Base-by-base conservation (phyloP, 2,113 vertebrate genomes). In the Cyprinus carpio region DNA sequence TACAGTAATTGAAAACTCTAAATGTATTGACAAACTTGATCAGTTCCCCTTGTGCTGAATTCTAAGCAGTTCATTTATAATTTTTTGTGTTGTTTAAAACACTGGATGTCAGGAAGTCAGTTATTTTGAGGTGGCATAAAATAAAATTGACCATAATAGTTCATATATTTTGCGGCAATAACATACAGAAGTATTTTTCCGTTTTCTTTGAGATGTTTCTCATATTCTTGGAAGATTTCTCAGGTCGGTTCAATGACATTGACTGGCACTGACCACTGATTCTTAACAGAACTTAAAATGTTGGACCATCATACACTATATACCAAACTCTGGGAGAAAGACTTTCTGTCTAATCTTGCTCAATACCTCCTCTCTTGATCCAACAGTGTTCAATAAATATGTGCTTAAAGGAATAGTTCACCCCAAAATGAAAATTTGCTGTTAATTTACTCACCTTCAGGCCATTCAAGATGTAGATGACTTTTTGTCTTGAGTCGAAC, bases 1-100 rank as follows among this genome's bases (percentile, higher is more conserved):
- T 74, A n/a, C n/a, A n/a, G n/a, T n/a, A 43, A 46, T 46, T 6
- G 23, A 40, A n/a, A 9, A 18, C 23, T 72, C 4, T n/a, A 23
- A 71, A 74, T 46, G 71, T 74, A 25, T 15, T 74, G 71, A 74
- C 20, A 46, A 46, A 74, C n/a, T 46, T 46, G 40, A 46, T 46
- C 23, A 46, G 69, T 74, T 74, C 71, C 43, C 40, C 25, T 25
- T 46, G 40, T 75, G 71, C 4, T 74, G 71, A 25, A 74, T 74
- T 49, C 15, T 27, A 27, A 75, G 16, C 2, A 0, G 25, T 16
- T 13, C 40, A 75, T 49, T 72, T 11, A 23, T 37, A 40, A 4
- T 72, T 23, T 40, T 71, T 72, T 11, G 0, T 4, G 15, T 67
- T 10, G 29, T 69, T 37, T 23, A 37, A 71, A 37, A 71, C 65